Evolutionary conservation across 1,140 invertebrate species (phyloP).

Genomic region (Sycophaga agraensis): DNA sequence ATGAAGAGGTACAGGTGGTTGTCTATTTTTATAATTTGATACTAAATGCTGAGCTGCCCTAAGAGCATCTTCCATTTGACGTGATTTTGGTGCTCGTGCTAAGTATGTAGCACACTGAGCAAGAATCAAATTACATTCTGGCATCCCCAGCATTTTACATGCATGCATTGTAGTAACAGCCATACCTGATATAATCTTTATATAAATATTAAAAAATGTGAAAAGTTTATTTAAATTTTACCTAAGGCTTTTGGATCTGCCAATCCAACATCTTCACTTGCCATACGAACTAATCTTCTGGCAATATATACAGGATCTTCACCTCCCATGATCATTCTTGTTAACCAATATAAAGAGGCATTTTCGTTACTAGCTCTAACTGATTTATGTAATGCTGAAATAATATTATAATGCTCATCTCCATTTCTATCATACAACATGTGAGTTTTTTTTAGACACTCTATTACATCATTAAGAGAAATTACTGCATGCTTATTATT

Average conservation of each 20-base stretch:
- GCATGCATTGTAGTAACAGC: constrained; percentile 76
- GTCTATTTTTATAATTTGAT: constrained; percentile 66
- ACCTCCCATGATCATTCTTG: constrained; percentile 77
- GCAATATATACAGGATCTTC: constrained; percentile 84
- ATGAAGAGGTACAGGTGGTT: constrained; percentile 74
- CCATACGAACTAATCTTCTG: constrained; percentile 71
- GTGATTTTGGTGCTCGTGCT: constrained; percentile 74
- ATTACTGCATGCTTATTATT: constrained; percentile 46
- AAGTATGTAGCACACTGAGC: constrained; percentile 77
- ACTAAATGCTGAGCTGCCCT: constrained; percentile 61
- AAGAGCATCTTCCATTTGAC: constrained; percentile 70
- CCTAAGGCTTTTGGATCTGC: constrained; percentile 63
- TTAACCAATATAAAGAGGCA: constrained; percentile 81
- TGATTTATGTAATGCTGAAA: constrained; percentile 83
- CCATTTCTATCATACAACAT: constrained; percentile 78
- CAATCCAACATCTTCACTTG: constrained; percentile 73
- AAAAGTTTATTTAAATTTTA: background rate
- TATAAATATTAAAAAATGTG: background rate
- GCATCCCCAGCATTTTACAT: constrained; percentile 80
- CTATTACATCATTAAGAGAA: constrained; percentile 66
- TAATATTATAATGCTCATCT: constrained; percentile 82
- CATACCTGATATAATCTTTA: constrained; percentile 43
- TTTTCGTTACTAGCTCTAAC: constrained; percentile 81
- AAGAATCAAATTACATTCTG: constrained; percentile 76
- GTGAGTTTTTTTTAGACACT: constrained; percentile 66